A percentile compares a stretch with the other conserved stretches of the same genome.
These are phyloP conservation scores for Podocnemis expansa DNA, from an alignment of 2,113 vertebrate genomes.

Conservation along the genomic window DNA sequence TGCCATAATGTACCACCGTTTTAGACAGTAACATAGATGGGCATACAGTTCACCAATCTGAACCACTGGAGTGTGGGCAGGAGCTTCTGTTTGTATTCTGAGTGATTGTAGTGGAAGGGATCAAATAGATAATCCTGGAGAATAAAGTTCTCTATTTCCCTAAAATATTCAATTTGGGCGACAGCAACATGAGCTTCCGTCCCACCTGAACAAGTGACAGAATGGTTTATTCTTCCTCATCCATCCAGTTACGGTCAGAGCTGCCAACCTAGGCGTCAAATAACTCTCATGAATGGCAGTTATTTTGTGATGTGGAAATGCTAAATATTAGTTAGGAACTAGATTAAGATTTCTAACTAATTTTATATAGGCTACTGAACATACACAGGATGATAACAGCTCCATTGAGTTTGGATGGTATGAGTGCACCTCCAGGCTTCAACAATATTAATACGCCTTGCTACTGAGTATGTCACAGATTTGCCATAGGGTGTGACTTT, in stretches of 20 bases:
- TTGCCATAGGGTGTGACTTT: slow-evolving; percentile 60
- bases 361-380: slow-evolving; percentile 63
- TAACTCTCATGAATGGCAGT: slow-evolving; percentile 20
- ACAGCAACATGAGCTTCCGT: background rate
- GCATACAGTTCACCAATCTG: background rate
- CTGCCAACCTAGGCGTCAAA: slow-evolving; percentile 41
- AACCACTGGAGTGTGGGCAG: background rate
- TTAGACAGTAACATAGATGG: background rate
- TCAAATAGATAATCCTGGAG: background rate
- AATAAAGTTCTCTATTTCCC: background rate
- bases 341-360: slow-evolving; percentile 43
- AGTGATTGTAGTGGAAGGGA: background rate
- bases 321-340: slow-evolving; percentile 46
- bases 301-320: slow-evolving; percentile 18
- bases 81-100: background rate
- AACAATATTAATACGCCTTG: slow-evolving; percentile 67
- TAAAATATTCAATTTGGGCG: background rate
- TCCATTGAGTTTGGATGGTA: slow-evolving; percentile 62
- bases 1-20: too few species aligned
- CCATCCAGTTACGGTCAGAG: slow-evolving; percentile 8
- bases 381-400: slow-evolving; percentile 64
- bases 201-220: background rate
- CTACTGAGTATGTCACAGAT: slow-evolving; percentile 58
- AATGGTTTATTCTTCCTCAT: slow-evolving; percentile 6
- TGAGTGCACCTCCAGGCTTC: slow-evolving; percentile 67